Base-by-base conservation (phyloP, 2,888 invertebrate genomes). In the Gnatocerus cornutus region DNA sequence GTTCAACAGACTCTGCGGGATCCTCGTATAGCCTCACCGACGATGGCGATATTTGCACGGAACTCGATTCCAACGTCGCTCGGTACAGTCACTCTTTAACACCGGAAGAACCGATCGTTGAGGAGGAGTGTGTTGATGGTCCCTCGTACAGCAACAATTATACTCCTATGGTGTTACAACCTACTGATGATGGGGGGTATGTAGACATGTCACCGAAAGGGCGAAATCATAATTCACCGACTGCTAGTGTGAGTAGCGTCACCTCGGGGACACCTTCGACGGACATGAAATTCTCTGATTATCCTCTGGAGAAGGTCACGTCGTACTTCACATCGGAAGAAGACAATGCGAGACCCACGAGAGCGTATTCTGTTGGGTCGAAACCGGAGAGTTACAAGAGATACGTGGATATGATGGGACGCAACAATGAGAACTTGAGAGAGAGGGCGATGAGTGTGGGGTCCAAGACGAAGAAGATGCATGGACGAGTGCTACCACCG, bases 281-380 rank as follows among this genome's bases (percentile, higher is more conserved):
- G 0, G 93, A 94, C 80, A 87, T 91, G 43, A 85, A 92, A 56
- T 92, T 93, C 78, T 90, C 90, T 52, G 93, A 93, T 82, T 94
- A 92, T 85, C 92, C 91, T 74, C 86, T 95, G 53, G 95, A 95
- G 79, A 94, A 94, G 79, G 94, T 94, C 0, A 88, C 89, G 67
- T 91, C 94, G 10, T 93, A 92, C 82, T 89, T 94, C 68, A 86
- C 88, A 6, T 87, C 89, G 0, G 89, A 89, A 73, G 89, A 90
- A 82, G 86, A 80, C 61, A 81, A 77, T 63, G 82, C 84, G 75
- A 87, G 88, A 76, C 93, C 93, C n/a, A 88, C 90, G 58, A 88
- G 95, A 74, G 92, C 95, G 0, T 95, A 95, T 85, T 95, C 95
- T 21, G 92, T 96, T 73, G 96, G 96, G 14, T 95, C 94, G 62